A percentile compares a stretch with the other conserved stretches of the same genome.
phyloP scores from a whole-genome alignment of 2,113 vertebrate genomes.

The Misgurnus mizolepis region DNA sequence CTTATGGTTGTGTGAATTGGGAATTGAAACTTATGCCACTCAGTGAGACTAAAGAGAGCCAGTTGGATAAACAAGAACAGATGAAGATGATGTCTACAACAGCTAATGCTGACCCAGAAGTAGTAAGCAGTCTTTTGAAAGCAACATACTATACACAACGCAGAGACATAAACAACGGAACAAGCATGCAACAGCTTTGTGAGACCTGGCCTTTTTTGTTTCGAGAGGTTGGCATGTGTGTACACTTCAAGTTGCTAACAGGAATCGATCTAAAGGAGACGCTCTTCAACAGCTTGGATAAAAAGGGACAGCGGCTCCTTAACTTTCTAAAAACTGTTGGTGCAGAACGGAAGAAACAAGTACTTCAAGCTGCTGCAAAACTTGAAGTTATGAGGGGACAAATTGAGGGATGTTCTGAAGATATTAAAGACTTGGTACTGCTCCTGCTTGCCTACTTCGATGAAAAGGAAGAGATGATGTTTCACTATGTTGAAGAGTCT shows the following conservation, averaged over 20 bases:
- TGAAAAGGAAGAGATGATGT: conserved; percentile 45
- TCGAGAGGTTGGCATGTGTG: too few relatives aligned
- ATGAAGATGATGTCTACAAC: too few relatives aligned
- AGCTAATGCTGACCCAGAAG: too few relatives aligned
- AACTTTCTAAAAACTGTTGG: conserved; percentile 47
- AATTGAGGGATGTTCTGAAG: conserved; percentile 38
- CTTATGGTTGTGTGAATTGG: too few relatives aligned
- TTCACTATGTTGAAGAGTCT: conserved; percentile 46
- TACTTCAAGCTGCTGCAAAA: not conserved
- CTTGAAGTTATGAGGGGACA: conserved; percentile 34
- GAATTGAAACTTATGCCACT: too few relatives aligned
- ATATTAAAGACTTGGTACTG: conserved; percentile 44
- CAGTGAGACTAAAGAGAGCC: too few relatives aligned
- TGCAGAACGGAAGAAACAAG: conserved; percentile 43
- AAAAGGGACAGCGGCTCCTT: conserved; percentile 48
- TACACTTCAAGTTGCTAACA: conserved; percentile 54
- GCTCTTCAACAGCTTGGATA: conserved; percentile 33
- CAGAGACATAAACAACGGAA: too few relatives aligned
- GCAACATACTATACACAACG: too few relatives aligned
- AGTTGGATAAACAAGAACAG: too few relatives aligned
- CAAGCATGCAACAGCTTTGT: too few relatives aligned
- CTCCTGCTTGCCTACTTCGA: conserved; percentile 51
- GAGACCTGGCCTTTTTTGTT: too few relatives aligned
- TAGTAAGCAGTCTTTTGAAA: too few relatives aligned
- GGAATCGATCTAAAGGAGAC: conserved; percentile 27